These are phyloP conservation scores for Macroteleia sp. DNA, from an alignment of 2,888 invertebrate species.

Conservation along the genomic window DNA sequence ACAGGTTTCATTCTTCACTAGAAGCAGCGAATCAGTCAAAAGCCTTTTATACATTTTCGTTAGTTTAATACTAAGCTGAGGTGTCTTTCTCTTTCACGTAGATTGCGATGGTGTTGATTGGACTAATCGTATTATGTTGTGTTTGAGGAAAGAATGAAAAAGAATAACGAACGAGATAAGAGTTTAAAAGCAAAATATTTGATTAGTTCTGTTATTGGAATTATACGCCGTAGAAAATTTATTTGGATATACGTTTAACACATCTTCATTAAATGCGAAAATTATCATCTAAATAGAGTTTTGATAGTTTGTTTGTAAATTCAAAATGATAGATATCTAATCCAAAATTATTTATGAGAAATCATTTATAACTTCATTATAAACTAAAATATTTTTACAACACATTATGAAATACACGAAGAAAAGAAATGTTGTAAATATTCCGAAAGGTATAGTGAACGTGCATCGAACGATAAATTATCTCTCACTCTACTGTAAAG, in stretches of 20 bases:
- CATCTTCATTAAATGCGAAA: conserved; percentile 29
- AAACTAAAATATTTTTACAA: too few species aligned
- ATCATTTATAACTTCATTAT: too few species aligned
- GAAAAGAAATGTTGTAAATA: too few species aligned
- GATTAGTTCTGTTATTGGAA: conserved; percentile 42
- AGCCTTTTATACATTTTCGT: conserved; percentile 58
- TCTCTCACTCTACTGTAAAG: too few species aligned
- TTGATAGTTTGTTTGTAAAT: conserved; percentile 10
- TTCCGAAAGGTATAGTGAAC: too few species aligned
- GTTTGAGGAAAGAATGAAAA: conserved; percentile 24
- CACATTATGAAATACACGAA: too few species aligned
- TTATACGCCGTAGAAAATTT: conserved; percentile 12
- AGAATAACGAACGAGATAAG: conserved; percentile 40
- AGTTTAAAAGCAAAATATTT: conserved; percentile 44
- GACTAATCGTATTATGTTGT: conserved; percentile 58
- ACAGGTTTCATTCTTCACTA: conserved; percentile 62
- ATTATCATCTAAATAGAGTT: conserved; percentile 18
- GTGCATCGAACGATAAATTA: too few species aligned
- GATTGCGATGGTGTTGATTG: conserved; percentile 29
- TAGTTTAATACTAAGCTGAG: conserved; percentile 25
- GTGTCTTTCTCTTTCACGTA: conserved; percentile 28
- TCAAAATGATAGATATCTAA: too few species aligned
- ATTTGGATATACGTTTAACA: conserved; percentile 17
- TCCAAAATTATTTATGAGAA: too few species aligned
- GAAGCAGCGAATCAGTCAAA: conserved; percentile 60